Conservation (phyloP, 2,797 vertebrate species). For the Malacoraja senta region DNA sequence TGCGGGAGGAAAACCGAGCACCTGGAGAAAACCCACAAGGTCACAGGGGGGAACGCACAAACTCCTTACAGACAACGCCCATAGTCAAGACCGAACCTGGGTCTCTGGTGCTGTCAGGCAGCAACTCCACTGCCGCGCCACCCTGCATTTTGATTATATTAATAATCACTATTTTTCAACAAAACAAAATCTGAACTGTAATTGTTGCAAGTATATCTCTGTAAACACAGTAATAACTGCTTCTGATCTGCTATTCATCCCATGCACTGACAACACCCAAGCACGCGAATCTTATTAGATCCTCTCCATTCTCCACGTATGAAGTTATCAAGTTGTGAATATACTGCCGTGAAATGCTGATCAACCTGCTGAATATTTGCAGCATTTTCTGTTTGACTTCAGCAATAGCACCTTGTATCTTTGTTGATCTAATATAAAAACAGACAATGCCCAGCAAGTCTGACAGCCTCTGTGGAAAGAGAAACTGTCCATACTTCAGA, state of each 20-base stretch:
- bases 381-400: not conserved
- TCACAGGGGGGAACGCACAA: no score
- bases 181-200: not conserved
- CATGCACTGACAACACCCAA: not conserved
- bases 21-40: no score
- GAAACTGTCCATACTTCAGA: no score
- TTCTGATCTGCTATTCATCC: not conserved
- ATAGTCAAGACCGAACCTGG: no score
- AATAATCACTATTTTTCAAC: not conserved
- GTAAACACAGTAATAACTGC: not conserved
- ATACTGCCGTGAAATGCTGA: not conserved
- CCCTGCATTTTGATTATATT: not conserved
- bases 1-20: no score
- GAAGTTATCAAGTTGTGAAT: not conserved
- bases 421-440: not conserved
- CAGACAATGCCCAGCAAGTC: no score
- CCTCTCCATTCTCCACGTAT: not conserved
- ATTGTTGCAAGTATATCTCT: not conserved
- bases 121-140: no score
- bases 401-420: not conserved
- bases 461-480: no score
- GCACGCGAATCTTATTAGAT: not conserved
- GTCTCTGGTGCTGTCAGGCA: no score
- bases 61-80: no score
- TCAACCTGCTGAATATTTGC: no score